Conservation (phyloP, 53 echinoderm and acorn worm genomes). For the Stichopus horrens region DNA sequence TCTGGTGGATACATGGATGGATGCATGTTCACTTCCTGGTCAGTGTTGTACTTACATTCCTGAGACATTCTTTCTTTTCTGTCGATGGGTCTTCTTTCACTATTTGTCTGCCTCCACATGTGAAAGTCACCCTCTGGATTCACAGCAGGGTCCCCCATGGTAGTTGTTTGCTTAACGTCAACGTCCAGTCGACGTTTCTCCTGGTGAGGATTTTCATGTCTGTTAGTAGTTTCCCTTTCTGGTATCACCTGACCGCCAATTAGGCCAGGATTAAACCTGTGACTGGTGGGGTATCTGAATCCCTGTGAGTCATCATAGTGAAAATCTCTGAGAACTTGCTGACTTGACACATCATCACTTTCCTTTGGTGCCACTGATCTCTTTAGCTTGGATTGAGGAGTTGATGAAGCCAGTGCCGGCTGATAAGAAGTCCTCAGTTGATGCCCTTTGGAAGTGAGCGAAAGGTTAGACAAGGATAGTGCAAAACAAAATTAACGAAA, state of each 20-base stretch:
- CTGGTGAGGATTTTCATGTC: background rate
- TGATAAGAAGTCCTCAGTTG: slow-evolving; percentile 3
- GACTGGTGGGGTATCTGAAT: background rate
- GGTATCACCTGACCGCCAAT: slow-evolving; percentile 28
- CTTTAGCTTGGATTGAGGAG: background rate
- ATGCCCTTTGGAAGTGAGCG: background rate
- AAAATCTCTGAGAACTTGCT: background rate
- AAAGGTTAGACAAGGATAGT: no score
- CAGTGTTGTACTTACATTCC: background rate
- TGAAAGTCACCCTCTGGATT: background rate
- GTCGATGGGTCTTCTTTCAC: background rate
- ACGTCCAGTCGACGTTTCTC: background rate
- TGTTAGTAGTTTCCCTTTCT: background rate
- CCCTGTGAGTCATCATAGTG: background rate
- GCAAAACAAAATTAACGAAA: no score
- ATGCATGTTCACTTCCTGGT: background rate
- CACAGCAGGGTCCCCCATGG: background rate
- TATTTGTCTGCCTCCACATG: background rate
- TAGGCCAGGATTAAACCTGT: background rate
- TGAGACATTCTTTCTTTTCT: background rate
- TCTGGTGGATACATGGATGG: background rate
- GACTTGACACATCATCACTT: background rate
- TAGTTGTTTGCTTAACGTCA: background rate
- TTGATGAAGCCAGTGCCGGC: slow-evolving; percentile 7
- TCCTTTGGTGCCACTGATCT: background rate